Evolutionary conservation across 2,888 invertebrate species (phyloP).

Genomic region (Nomada goodeniana): DNA sequence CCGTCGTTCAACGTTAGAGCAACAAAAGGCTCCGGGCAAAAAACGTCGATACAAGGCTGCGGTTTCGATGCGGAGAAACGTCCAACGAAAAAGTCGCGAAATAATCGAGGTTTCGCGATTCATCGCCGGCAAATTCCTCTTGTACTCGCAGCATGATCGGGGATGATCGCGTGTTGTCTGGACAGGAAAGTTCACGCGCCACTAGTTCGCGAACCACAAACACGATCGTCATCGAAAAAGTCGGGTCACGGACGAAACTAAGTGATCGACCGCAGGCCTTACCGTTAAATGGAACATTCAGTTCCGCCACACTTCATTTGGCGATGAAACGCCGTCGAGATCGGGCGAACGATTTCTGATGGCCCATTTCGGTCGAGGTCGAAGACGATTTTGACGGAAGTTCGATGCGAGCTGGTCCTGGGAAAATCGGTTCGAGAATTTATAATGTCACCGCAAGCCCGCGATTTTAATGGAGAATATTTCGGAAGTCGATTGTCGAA

Average conservation of each 20-base stretch:
- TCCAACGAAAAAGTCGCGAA: constrained; percentile 45
- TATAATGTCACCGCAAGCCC: not conserved
- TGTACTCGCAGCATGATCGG: constrained; percentile 10
- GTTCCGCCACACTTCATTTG: constrained; percentile 41
- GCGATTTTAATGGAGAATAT: no score
- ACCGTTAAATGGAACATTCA: constrained; percentile 65
- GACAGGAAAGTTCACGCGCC: constrained; percentile 62
- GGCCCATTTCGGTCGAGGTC: not conserved
- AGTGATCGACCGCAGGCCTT: constrained; percentile 64
- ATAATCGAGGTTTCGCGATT: constrained; percentile 32
- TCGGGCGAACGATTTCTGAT: not conserved
- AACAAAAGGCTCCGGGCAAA: constrained; percentile 8
- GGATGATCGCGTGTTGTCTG: constrained; percentile 38
- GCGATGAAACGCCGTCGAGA: constrained; percentile 20
- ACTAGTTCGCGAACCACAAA: constrained; percentile 62
- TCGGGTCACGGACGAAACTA: constrained; percentile 60
- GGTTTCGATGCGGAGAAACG: constrained; percentile 13
- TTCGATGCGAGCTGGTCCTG: not conserved
- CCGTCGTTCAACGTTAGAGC: constrained; percentile 1
- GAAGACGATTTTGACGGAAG: not conserved
- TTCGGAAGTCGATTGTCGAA: no score
- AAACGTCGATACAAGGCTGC: constrained; percentile 43
- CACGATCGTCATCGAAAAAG: constrained; percentile 61
- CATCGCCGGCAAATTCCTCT: constrained; percentile 38
- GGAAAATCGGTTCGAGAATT: no score